A percentile compares a stretch with the other conserved stretches of the same genome.
Evolutionary conservation across 2,888 invertebrate genomes (phyloP).

Genomic region (Scaptomyza cyrtandrae): DNA sequence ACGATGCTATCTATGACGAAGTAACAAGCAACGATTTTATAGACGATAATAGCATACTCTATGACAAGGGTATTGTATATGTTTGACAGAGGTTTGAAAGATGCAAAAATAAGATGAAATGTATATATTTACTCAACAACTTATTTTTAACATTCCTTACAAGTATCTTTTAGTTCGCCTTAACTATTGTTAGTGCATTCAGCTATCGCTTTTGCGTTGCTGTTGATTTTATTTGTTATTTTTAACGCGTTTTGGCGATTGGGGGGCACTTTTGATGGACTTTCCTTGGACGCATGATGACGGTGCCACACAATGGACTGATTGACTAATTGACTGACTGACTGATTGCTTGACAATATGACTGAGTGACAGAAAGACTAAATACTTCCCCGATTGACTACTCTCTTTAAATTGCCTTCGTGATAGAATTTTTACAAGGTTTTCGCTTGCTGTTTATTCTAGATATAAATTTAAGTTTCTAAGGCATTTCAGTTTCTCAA

Average conservation of each 20-base stretch:
- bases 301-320: slow-evolving; percentile 20
- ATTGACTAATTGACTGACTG: slow-evolving; percentile 3
- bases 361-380: slow-evolving; percentile 27
- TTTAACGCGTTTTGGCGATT: slow-evolving; percentile 45
- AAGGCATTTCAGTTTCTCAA: neutral
- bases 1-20: slow-evolving; percentile 69
- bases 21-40: slow-evolving; percentile 32
- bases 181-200: slow-evolving; percentile 42
- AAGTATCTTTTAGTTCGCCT: neutral
- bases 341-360: slow-evolving; percentile 13
- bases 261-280: slow-evolving; percentile 50
- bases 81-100: no score
- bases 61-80: no score
- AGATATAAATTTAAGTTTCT: no score
- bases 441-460: neutral
- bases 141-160: neutral
- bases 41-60: slow-evolving; percentile 23
- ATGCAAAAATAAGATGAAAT: no score
- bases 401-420: slow-evolving; percentile 1
- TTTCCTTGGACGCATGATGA: slow-evolving; percentile 48
- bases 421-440: slow-evolving; percentile 10
- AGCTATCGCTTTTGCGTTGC: neutral
- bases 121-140: no score
- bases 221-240: slow-evolving; percentile 28
- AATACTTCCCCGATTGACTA: slow-evolving; percentile 27